Evolutionary conservation across 2,888 invertebrate genomes (phyloP), one percentile per base, ranked within the genome.

Genomic region (Alviniconcha strummeri): DNA sequence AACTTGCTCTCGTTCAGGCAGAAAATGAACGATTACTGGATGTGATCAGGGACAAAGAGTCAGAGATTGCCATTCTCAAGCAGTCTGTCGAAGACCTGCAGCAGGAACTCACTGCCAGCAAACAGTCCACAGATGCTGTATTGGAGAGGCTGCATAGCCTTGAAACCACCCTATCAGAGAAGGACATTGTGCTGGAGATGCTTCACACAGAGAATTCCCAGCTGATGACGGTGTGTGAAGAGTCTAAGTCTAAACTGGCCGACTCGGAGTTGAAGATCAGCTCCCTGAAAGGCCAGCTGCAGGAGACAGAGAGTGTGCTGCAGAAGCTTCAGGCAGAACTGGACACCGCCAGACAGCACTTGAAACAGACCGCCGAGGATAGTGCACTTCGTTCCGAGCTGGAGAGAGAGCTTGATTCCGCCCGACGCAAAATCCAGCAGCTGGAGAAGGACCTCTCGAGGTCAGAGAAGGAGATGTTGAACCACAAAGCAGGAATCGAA

Each of bases 401-500:
- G 52, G 84, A 87, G 56, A 74, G 77, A 52, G 87, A 87, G 69
- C 77, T 87, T n/a, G 77, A 80, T n/a, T 54, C 72, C 17, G 82
- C 84, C 19, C 83, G 83, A 15, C 78, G 79, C 5, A 83, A 55
- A 52, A 87, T 90, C 7, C 60, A 75, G 76, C 77, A 80, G 15
- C 81, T 91, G 52, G 85, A 90, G 54, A 67, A 84, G 64, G 88
- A 89, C 54, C 81, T 86, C 76, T 86, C 60, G 64, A 83, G 60
- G 69, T 82, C 60, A 77, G 81, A 55, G 84, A 87, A 83, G 80
- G 88, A 52, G 69, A 78, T 75, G 77, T 89, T 9, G 60, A 80
- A 89, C 86, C 79, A 85, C 36, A 87, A 89, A 83, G 75, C 84
- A 57, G 88, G 88, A 36, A 87, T 89, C 78, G 78, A 84, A 76